A percentile compares a stretch with the other conserved stretches of the same genome.
phyloP scores from a whole-genome alignment of 2,797 vertebrate genomes.

The Cichlasoma orientale region DNA sequence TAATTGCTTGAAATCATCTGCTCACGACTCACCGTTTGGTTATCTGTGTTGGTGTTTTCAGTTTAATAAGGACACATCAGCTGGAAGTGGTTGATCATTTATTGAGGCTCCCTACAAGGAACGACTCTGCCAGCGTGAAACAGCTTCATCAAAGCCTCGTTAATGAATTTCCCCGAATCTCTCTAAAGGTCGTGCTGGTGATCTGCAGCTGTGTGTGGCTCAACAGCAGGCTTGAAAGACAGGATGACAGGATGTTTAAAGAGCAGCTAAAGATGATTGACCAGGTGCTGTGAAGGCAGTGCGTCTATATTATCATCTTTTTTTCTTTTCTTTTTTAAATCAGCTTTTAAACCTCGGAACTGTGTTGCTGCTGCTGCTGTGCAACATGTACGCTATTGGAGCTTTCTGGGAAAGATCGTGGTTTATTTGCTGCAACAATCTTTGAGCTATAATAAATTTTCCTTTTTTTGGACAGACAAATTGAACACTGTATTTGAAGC shows the following conservation, averaged over 20 bases:
- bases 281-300: not conserved
- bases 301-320: not conserved
- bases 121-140: not conserved
- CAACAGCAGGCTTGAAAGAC: not conserved
- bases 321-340: not conserved
- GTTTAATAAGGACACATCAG: not conserved
- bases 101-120: not conserved
- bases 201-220: not conserved
- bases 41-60: not conserved
- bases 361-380: not conserved
- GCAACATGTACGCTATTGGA: not conserved
- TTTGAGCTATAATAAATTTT: not conserved
- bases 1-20: not conserved
- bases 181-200: not conserved
- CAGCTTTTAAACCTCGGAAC: not conserved
- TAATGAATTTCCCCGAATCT: not conserved
- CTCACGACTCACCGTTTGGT: not conserved
- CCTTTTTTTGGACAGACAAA: not conserved
- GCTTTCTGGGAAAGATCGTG: not conserved
- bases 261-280: not conserved
- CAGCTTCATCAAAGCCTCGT: not conserved
- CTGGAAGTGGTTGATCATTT: not conserved
- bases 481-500: not conserved
- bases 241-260: not conserved
- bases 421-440: not conserved